Base-by-base conservation (phyloP, 2,888 invertebrate species). In the Zhuqinia jingwanae region DNA sequence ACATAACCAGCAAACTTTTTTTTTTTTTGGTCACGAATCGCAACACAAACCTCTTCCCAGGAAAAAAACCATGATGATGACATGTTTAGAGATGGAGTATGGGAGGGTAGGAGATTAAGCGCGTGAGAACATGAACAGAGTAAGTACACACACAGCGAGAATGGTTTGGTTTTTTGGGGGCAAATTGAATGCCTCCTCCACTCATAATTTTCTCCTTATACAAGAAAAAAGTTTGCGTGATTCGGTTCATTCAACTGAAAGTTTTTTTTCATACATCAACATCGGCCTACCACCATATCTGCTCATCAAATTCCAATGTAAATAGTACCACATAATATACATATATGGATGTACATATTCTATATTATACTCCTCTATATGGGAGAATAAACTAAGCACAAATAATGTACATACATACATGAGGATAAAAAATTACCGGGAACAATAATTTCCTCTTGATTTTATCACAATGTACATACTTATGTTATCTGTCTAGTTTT, bases 231-330 rank as follows among this genome's bases (percentile, higher is more conserved):
- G 58, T 10, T 65, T 53, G 65, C 79, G 53, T 65, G 79, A 78
- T 78, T 47, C 13, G 47, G 79, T 79, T 79, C 50, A 79, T 50
- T 79, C 79, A 78, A 65, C 50, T 30, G 65, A 30, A 79, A 65
- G 27, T 73, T 70, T 60, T n/a, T n/a, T 15, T 15, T 30, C 27
- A 60, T 65, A 68, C 45, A 60, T 60, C 27, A 42, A 68, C 17
- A 42, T 42, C 42, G 30, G 30, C 6, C 30, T 30, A 27, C n/a
- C 50, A 73, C 25, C 47, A 73, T 73, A 73, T 50, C 47, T n/a
- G 8, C 25, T 53, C 30, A 73, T 73, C 73, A 53, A 68, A 45
- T 45, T 68, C 22, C 45, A 10, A 20, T 68, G 68, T 45, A 42
- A 68, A 63, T 15, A 45, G 68, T 68, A 45, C 6, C 36, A 20